Evolutionary conservation across 1,140 invertebrate species (phyloP), one percentile per base, ranked within the genome.

Genomic region (Penaeus japonicus): DNA sequence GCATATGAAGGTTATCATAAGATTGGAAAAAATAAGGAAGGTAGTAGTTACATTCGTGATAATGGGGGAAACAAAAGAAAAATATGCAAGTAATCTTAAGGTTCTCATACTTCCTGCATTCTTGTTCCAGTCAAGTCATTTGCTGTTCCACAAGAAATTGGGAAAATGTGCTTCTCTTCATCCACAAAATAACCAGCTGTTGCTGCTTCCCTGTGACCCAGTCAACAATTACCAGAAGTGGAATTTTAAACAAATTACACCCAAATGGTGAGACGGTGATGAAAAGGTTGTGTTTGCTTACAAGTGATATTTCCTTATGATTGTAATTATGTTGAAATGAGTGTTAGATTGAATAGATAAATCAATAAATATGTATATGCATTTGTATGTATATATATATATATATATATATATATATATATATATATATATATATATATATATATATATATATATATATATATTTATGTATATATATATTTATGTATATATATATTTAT

Each of bases 161-260:
- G 95, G 96, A 90, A 96, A 97, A 91, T 99, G 97, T 91, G 94
- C 98, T 91, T 96, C 97, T 0, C 93, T 97, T 47, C 96, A 97
- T 94, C 96, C 97, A 0, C 95, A 96, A 92, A 95, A 95, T n/a
- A 94, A 95, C 85, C 95, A 96, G 79, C 92, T 98, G 17, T 95
- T 95, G 22, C 92, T 98, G 73, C 95, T 95, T 91, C 95, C 96
- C 0, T 98, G 97, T 92, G 96, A 97, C 93, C 92, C 95, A 35
- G 95, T 96, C 90, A 97, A 97, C 92, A 96, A 95, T 55, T 97
- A 96, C 93, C 96, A 97, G 91, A 96, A 97, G 91, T 98, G 97
- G 97, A 94, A 94, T 59, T 97, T 97, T 92, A 95, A 96, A 91
- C 95, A 96, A 92, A 95, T 97, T 82, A 94, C 95, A 88, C 96